Evolutionary conservation across 2,888 invertebrate species (phyloP).

Genomic region (Campaea margaritaria): DNA sequence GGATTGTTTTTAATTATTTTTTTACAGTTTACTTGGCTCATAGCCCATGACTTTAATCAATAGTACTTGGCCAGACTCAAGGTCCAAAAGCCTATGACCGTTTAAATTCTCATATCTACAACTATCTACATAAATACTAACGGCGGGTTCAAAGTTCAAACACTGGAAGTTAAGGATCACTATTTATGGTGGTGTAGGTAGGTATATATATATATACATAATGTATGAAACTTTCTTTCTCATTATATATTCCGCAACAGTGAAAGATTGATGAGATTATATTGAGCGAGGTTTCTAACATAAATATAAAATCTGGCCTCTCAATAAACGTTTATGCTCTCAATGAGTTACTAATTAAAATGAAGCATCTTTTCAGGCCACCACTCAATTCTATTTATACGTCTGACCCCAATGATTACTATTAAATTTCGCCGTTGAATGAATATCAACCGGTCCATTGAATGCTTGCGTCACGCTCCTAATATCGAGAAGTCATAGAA

Average conservation of each 20-base stretch:
- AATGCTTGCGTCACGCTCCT: constrained; percentile 27
- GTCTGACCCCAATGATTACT: constrained; percentile 9
- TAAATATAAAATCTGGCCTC: background rate
- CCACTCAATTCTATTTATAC: background rate
- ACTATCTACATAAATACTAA: constrained; percentile 6
- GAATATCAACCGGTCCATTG: constrained; percentile 25
- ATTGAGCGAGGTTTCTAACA: background rate
- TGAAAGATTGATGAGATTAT: background rate
- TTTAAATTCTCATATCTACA: constrained; percentile 1
- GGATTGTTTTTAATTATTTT: too few species aligned
- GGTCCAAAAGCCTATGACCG: constrained; percentile 4
- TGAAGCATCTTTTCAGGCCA: constrained; percentile 5
- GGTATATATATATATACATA: too few species aligned
- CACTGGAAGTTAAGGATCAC: constrained; percentile 13
- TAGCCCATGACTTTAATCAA: too few species aligned
- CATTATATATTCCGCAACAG: too few species aligned
- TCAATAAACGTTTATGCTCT: background rate
- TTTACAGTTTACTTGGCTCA: too few species aligned
- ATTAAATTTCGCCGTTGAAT: constrained; percentile 18
- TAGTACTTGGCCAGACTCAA: background rate
- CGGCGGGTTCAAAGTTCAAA: constrained; percentile 23
- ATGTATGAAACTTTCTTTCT: too few species aligned
- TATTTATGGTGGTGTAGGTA: constrained; percentile 5
- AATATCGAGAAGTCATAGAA: constrained; percentile 27
- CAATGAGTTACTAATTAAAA: constrained; percentile 1